These are phyloP conservation scores for Colinus virginianus DNA, from an alignment of 2,113 vertebrate genomes.

Conservation along the genomic window DNA sequence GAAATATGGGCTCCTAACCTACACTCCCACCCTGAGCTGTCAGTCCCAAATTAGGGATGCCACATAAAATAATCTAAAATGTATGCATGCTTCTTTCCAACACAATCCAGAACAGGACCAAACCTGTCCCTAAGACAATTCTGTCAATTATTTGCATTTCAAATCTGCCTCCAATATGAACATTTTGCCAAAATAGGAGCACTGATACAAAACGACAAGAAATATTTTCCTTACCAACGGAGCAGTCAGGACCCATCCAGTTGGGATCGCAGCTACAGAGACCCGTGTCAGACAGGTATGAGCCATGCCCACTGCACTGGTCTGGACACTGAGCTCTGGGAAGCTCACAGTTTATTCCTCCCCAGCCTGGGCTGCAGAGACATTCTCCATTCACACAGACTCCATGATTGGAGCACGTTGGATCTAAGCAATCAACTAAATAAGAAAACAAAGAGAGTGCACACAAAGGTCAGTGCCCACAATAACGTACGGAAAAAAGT, in stretches of 20 bases:
- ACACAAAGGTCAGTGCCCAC: background rate
- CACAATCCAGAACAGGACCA: background rate
- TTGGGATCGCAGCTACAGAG: slow-evolving; percentile 96
- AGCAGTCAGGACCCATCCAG: slow-evolving; percentile 99
- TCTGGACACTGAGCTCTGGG: slow-evolving; percentile 95
- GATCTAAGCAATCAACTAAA: slow-evolving; percentile 95
- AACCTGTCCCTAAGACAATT: rapidly evolving
- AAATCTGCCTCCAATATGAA: rapidly evolving
- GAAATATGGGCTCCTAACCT: background rate
- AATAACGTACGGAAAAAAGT: background rate
- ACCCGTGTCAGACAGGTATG: slow-evolving; percentile 93
- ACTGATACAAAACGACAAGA: rapidly evolving
- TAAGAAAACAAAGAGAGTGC: background rate
- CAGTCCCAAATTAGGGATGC: background rate
- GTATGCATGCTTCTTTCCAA: background rate
- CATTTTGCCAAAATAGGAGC: rapidly evolving
- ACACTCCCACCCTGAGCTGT: background rate
- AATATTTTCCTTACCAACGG: slow-evolving; percentile 85
- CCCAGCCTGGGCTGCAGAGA: slow-evolving; percentile 97
- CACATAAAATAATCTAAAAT: background rate
- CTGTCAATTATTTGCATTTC: background rate
- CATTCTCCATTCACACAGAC: slow-evolving; percentile 96
- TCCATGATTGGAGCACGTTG: slow-evolving; percentile 94
- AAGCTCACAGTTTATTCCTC: slow-evolving; percentile 93
- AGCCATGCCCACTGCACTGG: slow-evolving; percentile 96